Evolutionary conservation across 1,140 invertebrate species (phyloP).

Genomic region (Ceratina japonica): DNA sequence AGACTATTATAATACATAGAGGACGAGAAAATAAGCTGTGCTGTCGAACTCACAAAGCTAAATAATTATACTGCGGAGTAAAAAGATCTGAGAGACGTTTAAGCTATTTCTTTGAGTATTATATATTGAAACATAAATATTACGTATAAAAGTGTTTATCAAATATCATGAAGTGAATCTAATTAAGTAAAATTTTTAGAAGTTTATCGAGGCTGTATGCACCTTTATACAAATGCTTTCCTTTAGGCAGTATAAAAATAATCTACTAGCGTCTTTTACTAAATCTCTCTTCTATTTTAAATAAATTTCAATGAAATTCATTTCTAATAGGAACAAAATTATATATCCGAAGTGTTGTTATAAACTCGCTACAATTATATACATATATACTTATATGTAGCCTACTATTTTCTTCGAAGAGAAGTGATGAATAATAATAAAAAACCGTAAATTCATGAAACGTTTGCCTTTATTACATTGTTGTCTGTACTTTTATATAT

Average conservation of each 20-base stretch:
- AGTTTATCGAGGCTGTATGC: too few relatives aligned
- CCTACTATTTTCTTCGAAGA: neutral
- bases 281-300: neutral
- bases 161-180: neutral
- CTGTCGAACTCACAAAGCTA: neutral
- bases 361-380: neutral
- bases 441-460: neutral
- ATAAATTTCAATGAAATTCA: neutral
- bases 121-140: neutral
- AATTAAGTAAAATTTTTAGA: neutral
- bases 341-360: neutral
- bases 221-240: neutral
- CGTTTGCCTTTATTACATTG: neutral
- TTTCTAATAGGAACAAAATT: neutral
- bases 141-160: neutral
- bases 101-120: neutral
- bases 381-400: neutral
- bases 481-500: neutral
- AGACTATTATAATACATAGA: constrained; percentile 34
- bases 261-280: neutral
- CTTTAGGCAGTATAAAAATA: neutral
- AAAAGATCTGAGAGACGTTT: constrained; percentile 1
- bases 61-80: neutral
- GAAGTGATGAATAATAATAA: constrained; percentile 7
- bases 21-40: constrained; percentile 40